Conservation (phyloP, 2,113 vertebrate genomes). For the Micromys minutus region DNA sequence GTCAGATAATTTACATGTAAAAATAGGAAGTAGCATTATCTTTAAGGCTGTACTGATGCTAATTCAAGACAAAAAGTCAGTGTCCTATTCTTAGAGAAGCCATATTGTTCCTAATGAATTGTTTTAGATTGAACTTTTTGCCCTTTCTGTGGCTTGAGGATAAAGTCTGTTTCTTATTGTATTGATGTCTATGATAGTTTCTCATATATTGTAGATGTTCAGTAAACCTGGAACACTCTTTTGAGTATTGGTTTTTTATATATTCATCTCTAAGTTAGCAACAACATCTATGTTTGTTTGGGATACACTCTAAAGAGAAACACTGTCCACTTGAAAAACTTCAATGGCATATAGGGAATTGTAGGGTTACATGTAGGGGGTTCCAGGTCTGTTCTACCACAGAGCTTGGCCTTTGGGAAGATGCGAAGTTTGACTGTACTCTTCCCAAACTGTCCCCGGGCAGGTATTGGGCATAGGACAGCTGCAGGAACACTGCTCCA, state of each 20-base stretch:
- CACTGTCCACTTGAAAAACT: not conserved
- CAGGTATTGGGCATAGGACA: no score
- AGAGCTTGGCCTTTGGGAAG: no score
- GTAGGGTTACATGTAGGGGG: no score
- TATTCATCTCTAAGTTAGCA: not conserved
- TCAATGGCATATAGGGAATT: not conserved
- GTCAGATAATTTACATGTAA: not conserved
- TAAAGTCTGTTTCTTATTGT: not conserved
- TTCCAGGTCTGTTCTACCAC: no score
- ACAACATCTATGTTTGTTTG: not conserved
- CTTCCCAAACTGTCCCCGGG: no score
- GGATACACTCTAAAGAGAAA: not conserved
- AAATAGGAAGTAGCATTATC: not conserved
- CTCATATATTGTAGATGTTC: not conserved
- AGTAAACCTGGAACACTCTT: not conserved
- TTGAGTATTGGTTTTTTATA: not conserved
- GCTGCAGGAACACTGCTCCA: no score
- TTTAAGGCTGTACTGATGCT: not conserved
- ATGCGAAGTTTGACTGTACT: no score
- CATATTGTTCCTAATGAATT: not conserved
- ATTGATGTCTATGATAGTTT: not conserved
- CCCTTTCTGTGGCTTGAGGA: not conserved
- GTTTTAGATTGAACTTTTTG: conserved; percentile 7
- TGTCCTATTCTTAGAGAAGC: not conserved
- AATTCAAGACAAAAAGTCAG: not conserved